Base-by-base conservation (phyloP, 2,113 vertebrate genomes). In the Petroica traversi region DNA sequence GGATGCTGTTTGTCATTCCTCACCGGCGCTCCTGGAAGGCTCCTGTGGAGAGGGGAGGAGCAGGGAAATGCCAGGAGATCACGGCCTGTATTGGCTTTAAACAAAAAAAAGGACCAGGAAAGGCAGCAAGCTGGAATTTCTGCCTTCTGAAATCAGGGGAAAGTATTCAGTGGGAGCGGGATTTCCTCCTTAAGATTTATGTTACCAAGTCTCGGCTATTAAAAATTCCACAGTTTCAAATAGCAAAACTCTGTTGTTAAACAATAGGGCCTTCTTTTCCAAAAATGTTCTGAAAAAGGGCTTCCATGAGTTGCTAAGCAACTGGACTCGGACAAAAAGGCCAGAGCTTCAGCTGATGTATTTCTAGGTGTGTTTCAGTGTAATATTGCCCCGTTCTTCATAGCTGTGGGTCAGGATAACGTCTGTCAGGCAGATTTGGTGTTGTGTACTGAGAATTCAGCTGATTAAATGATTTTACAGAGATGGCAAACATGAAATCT, bases 221-320 rank as follows among this genome's bases (percentile, higher is more conserved):
- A 59, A 91, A 66, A 48, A 58, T 22, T 3, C 64, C 43, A 29
- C 25, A 23, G 25, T 75, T 92, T 71, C 72, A 90, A 92, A 57
- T 26, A 11, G 66, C 86, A 62, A 85, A 96, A 87, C 63, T 85
- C 72, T 43, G 29, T 84, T 77, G 33, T 88, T 95, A 88, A 96
- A 92, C 31, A 11, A 26, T 11, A 26, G 26, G 83, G 88, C 78
- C 80, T 91, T 96, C 71, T 96, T 96, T 95, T 97, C 66, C 75
- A 83, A 87, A 82, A 62, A 71, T 3, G 11, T 25, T 40, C 40
- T 58, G 19, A 23, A 66, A 57, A 71, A 71, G 31, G 24, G 1
- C 83, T 92, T 40, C 31, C 12, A 3, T 59, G 81, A 45, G 92
- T 98, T 98, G 95, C 95, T 94, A 98, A 95, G 97, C 96, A 97